Conservation (phyloP, 2,113 vertebrate species). For the Dendropsophus ebraccatus region DNA sequence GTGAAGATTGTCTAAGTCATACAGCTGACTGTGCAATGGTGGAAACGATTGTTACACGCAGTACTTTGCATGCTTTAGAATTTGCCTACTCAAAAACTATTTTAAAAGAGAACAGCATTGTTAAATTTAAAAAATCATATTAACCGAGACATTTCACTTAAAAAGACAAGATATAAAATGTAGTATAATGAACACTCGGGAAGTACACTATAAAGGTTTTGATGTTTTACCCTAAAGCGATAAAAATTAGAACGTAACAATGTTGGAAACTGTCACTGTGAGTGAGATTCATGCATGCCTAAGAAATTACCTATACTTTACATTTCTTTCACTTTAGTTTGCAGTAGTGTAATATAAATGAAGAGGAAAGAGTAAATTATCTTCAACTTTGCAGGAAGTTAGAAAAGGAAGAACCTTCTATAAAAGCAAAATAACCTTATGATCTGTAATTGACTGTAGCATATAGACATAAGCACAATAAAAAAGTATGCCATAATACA, state of each 20-base stretch:
- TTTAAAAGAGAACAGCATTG: conserved; percentile 24
- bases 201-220: conserved; percentile 35
- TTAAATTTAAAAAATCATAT: conserved; percentile 41
- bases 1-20: too few species aligned
- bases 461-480: too few species aligned
- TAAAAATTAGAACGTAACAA: conserved; percentile 30
- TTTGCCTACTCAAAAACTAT: conserved; percentile 24
- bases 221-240: conserved; percentile 50
- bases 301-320: not conserved
- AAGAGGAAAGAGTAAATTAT: not conserved
- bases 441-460: too few species aligned
- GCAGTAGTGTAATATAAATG: not conserved
- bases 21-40: conserved; percentile 16
- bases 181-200: conserved; percentile 40
- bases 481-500: too few species aligned
- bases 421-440: too few species aligned
- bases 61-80: conserved; percentile 21
- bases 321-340: not conserved
- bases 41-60: conserved; percentile 29
- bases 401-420: not conserved
- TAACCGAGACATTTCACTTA: conserved; percentile 26
- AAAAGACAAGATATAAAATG: conserved; percentile 28
- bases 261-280: conserved; percentile 34
- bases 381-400: not conserved
- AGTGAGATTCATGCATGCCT: conserved; percentile 2